Percentiles rank a stretch among this genome's conserved stretches.
Evolutionary conservation across 1,140 invertebrate species (phyloP).

Genomic region (Philaenus spumarius): DNA sequence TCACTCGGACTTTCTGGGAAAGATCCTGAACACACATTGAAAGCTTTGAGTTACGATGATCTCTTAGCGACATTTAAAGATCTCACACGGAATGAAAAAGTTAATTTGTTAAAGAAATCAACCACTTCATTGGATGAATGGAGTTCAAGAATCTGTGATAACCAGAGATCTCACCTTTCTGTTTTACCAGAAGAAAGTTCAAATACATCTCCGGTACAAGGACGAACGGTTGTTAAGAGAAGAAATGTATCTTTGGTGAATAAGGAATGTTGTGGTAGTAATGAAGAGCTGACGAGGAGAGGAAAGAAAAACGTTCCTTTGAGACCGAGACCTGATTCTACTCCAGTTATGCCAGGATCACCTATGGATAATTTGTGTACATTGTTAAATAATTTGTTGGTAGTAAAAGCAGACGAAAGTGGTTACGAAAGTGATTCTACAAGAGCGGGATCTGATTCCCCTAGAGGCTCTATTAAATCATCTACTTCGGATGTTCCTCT

Average conservation of each 20-base stretch:
- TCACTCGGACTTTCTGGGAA: constrained; percentile 8
- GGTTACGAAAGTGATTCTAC: constrained; percentile 59
- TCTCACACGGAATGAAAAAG: constrained; percentile 16
- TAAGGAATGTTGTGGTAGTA: constrained; percentile 13
- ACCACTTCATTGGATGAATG: constrained; percentile 9
- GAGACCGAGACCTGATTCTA: constrained; percentile 18
- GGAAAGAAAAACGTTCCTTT: constrained; percentile 1
- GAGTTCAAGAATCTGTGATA: constrained; percentile 3
- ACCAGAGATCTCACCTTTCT: constrained; percentile 12
- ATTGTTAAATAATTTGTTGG: constrained; percentile 40
- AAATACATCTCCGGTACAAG: not conserved
- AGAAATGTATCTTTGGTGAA: constrained; percentile 1
- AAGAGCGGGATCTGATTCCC: constrained; percentile 48
- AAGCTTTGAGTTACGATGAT: constrained; percentile 31
- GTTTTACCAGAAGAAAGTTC: constrained; percentile 32
- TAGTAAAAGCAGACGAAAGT: constrained; percentile 51
- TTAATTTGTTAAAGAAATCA: constrained; percentile 14
- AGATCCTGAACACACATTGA: constrained; percentile 16
- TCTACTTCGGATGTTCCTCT: constrained; percentile 30
- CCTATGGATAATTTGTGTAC: constrained; percentile 15
- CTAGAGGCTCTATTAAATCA: constrained; percentile 30
- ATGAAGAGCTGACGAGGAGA: constrained; percentile 13
- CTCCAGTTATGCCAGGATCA: constrained; percentile 13
- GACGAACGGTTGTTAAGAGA: constrained; percentile 10
- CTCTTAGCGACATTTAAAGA: constrained; percentile 29